Percentiles rank a stretch among this genome's conserved stretches.
Evolutionary conservation across 2,113 vertebrate genomes (phyloP).

Genomic region (Salvelinus alpinus): DNA sequence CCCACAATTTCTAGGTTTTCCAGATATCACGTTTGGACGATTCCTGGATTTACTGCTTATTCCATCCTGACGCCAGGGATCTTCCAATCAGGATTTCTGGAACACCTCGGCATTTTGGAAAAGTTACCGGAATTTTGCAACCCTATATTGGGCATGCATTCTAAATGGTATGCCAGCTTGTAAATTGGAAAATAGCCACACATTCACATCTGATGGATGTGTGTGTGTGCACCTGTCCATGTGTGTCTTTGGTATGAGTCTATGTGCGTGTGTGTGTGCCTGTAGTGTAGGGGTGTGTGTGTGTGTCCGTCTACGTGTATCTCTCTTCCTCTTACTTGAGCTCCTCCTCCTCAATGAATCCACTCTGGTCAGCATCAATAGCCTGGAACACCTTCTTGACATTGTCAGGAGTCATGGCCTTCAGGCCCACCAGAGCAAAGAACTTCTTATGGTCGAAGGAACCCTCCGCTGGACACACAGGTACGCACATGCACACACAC

Average conservation of each 20-base stretch:
- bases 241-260: not conserved
- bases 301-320: not conserved
- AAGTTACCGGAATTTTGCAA: no score
- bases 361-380: slow-evolving; percentile 89
- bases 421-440: slow-evolving; percentile 90
- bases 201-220: not conserved
- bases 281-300: not conserved
- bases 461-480: slow-evolving; percentile 67
- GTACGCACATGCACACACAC: no score
- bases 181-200: no score
- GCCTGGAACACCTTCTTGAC: slow-evolving; percentile 90
- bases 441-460: slow-evolving; percentile 93
- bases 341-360: slow-evolving; percentile 94
- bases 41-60: no score
- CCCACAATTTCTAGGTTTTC: no score
- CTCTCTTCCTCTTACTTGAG: slow-evolving; percentile 80
- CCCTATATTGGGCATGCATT: no score
- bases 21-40: no score
- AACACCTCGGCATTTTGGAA: no score
- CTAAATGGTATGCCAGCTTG: not conserved
- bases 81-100: no score
- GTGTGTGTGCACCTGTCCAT: not conserved
- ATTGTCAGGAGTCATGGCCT: slow-evolving; percentile 82
- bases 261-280: not conserved
- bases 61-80: no score